These are phyloP conservation scores for Anolis carolinensis DNA, from an alignment of 2,113 vertebrate genomes.

Conservation along the genomic window DNA sequence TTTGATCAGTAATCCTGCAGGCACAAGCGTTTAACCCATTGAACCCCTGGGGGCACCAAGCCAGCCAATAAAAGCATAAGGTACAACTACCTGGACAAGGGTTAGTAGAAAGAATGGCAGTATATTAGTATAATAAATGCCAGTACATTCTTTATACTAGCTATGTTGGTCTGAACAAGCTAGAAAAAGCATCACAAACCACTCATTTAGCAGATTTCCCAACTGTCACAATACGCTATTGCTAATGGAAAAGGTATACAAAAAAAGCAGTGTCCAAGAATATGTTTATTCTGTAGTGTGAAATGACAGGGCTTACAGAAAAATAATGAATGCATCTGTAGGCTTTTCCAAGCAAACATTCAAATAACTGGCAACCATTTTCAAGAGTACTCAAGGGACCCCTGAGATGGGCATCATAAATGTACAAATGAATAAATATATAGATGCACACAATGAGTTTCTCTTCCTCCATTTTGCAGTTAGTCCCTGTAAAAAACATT, in stretches of 20 bases:
- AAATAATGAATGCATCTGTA: neutral
- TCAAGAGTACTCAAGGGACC: neutral
- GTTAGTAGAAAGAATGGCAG: no score
- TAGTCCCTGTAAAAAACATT: neutral
- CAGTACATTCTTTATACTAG: neutral
- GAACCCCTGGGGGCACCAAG: no score
- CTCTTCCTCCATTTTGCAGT: neutral
- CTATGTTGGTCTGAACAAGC: neutral
- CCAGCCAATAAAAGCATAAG: neutral
- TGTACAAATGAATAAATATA: neutral
- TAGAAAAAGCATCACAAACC: neutral
- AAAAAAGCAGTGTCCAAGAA: neutral
- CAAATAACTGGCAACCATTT: neutral
- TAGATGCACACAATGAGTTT: neutral
- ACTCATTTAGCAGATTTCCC: neutral
- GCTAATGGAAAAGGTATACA: neutral
- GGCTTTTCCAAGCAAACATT: neutral
- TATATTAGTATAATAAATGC: no score
- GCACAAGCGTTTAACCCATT: no score
- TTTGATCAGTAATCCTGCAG: no score
- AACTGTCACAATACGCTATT: neutral
- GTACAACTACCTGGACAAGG: neutral
- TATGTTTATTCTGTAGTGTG: neutral
- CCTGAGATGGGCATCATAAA: neutral
- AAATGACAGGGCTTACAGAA: neutral